Evolutionary conservation across 2,113 vertebrate species (phyloP).

Genomic region (Heterotilapia buettikoferi): DNA sequence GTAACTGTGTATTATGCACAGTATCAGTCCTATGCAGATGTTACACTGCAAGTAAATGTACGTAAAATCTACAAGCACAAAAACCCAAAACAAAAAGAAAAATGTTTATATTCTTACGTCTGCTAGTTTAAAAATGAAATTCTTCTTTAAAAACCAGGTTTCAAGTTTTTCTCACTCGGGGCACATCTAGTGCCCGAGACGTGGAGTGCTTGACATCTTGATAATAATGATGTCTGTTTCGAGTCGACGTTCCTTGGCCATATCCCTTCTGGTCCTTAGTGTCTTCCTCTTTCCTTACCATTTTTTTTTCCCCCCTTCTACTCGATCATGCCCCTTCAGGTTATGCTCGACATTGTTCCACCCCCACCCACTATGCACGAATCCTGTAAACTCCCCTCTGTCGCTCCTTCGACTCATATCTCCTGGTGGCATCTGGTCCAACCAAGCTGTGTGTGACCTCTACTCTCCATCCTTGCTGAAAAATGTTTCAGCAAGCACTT

Average conservation of each 20-base stretch:
- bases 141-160: too few species aligned
- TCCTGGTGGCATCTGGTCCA: not conserved
- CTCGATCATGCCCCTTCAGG: not conserved
- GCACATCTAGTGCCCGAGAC: accelerated
- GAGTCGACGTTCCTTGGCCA: not conserved
- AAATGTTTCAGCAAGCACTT: not conserved
- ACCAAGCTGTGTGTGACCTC: not conserved
- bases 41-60: not conserved
- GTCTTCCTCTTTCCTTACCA: not conserved
- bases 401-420: not conserved
- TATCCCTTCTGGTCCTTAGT: not conserved
- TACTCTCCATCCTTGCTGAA: not conserved
- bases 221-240: not conserved
- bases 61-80: not conserved
- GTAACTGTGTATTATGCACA: not conserved
- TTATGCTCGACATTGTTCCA: not conserved
- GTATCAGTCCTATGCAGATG: not conserved
- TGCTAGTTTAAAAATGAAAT: not conserved
- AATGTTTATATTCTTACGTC: accelerated
- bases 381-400: not conserved
- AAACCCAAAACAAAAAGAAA: not conserved
- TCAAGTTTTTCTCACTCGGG: not conserved
- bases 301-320: not conserved
- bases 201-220: not conserved
- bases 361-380: not conserved